Percentiles rank a stretch among this genome's conserved stretches.
Evolutionary conservation across 2,797 vertebrate species (phyloP).

Genomic region (Enteromius afrohamiltoni): DNA sequence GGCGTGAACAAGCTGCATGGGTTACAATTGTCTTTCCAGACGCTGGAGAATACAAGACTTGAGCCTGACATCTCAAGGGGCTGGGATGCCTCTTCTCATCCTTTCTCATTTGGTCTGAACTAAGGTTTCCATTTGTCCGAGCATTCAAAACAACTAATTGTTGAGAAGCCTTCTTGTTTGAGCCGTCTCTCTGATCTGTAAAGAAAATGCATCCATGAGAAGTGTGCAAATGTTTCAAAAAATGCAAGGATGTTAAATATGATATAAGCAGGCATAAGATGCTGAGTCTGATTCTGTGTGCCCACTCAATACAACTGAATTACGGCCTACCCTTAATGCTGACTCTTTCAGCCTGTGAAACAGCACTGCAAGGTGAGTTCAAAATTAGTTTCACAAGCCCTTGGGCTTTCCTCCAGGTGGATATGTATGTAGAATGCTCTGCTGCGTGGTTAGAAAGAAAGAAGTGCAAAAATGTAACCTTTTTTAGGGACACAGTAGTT

Average conservation of each 20-base stretch:
- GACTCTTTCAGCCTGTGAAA: slow-evolving; percentile 28
- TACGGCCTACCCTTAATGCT: not conserved
- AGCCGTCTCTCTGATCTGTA: slow-evolving; percentile 10
- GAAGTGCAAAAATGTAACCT: not conserved
- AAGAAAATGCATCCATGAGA: slow-evolving; percentile 9
- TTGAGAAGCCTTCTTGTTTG: slow-evolving; percentile 6
- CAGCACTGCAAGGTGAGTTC: slow-evolving; percentile 59
- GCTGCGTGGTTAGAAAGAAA: slow-evolving; percentile 31
- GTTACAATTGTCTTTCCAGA: not conserved
- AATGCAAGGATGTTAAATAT: not conserved
- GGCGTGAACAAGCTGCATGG: not conserved
- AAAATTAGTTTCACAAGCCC: slow-evolving; percentile 70
- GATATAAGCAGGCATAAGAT: not conserved
- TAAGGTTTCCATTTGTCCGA: not conserved
- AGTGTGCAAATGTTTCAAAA: not conserved
- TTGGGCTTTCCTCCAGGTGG: slow-evolving; percentile 76
- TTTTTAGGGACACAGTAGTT: no score
- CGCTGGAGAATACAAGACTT: not conserved
- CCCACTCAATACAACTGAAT: not conserved
- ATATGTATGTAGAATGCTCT: slow-evolving; percentile 51
- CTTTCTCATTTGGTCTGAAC: not conserved
- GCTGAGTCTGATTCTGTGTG: not conserved
- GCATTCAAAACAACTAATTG: not conserved
- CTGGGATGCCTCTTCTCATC: slow-evolving; percentile 16
- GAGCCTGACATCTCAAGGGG: not conserved